Base-by-base conservation (phyloP, 2,888 invertebrate genomes). In the Rhamphomyia laevipes region DNA sequence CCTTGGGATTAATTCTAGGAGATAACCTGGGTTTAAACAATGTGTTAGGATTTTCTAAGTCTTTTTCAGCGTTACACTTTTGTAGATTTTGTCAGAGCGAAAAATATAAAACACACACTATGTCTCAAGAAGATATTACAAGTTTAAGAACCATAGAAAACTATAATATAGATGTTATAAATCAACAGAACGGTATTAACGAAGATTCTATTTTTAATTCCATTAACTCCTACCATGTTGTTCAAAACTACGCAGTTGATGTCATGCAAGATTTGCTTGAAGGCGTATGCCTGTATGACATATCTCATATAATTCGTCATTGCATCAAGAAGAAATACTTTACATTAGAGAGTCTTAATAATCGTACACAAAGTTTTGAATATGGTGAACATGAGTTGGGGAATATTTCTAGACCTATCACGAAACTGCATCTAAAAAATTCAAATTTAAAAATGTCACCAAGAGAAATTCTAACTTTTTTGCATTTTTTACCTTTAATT, bases 141-240 rank as follows among this genome's bases (percentile, higher is more conserved):
- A 15, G 47, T 31, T 38, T 57, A 11, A 43, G 57, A 47, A 56
- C 51, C 15, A 33, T 23, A 43, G 47, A 51, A 41, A 56, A 56
- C 49, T 51, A 54, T 40, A 43, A 45, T 33, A 10, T 17, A 43
- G 53, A 55, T 51, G 35, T 53, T 45, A 17, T 17, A 17, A 18
- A 53, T n/a, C n/a, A n/a, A n/a, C n/a, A n/a, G n/a, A n/a, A 53
- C 40, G 58, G 58, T 11, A 53, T 57, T 23, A 57, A 56, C 49
- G 57, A 57, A 47, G 12, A 43, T 33, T 59, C 56, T 38, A 45
- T 56, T 42, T 59, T 56, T 31, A 53, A 57, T 51, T 31, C 37
- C 12, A 44, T 59, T 41, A 47, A 50, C 10, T 49, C 53, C 30
- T 61, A 56, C 55, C 51, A 59, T 50, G 50, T 57, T 16, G 46